Percentiles rank a stretch among this genome's conserved stretches.
These are phyloP conservation scores for Hydropsyche betteni DNA, from an alignment of 2,888 invertebrate species.

Conservation along the genomic window DNA sequence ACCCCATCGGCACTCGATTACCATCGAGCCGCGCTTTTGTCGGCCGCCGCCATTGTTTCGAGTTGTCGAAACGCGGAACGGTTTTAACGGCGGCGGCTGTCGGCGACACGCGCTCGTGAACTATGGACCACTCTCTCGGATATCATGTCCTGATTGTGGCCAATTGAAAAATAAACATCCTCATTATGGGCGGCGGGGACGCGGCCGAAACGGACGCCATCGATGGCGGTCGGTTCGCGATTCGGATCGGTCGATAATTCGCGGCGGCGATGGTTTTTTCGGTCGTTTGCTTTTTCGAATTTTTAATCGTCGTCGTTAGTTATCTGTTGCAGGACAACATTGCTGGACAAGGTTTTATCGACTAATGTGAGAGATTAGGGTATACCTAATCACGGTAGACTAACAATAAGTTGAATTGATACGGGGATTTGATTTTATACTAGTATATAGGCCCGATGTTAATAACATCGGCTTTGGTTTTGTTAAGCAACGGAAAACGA, in stretches of 20 bases:
- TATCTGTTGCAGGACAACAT: too few relatives aligned
- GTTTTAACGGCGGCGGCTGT: conserved; percentile 4
- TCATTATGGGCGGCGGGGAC: conserved; percentile 8
- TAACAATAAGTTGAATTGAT: too few relatives aligned
- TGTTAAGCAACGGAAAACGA: too few relatives aligned
- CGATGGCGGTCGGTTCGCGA: background rate
- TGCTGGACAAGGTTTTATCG: too few relatives aligned
- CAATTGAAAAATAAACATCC: conserved; percentile 41
- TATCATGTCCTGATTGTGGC: conserved; percentile 38
- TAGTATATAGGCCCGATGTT: too few relatives aligned
- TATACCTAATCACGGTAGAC: too few relatives aligned
- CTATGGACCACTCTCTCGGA: conserved; percentile 33
- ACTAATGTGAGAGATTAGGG: too few relatives aligned
- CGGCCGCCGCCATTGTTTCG: conserved; percentile 25
- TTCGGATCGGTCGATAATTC: background rate
- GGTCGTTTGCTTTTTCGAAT: too few relatives aligned
- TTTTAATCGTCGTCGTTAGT: too few relatives aligned
- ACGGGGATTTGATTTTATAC: too few relatives aligned
- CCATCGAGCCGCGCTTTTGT: conserved; percentile 33
- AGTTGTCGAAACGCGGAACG: background rate
- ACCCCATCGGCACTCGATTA: conserved; percentile 37
- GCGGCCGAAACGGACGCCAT: background rate
- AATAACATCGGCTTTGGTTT: too few relatives aligned
- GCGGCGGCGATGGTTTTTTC: background rate
- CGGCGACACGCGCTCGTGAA: conserved; percentile 28